Base-by-base conservation (phyloP, 2,888 invertebrate species). In the Apamea epomidion region DNA sequence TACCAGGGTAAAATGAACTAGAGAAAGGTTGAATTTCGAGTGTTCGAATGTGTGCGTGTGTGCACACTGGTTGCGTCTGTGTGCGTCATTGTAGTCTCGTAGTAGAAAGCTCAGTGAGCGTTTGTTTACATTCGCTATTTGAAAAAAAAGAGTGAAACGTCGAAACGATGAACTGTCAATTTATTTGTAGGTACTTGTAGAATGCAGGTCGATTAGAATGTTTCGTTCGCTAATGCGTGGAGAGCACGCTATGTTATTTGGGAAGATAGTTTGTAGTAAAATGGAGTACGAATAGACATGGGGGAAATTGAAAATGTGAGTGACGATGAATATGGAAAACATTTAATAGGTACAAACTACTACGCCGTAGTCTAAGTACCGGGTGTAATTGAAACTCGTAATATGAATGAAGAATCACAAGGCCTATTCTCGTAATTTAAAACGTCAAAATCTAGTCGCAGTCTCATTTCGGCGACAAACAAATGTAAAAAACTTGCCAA, bases 1-100 rank as follows among this genome's bases (percentile, higher is more conserved):
- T 96, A 96, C 96, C 94, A 96, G 96, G 96, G 90, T 93, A 94
- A 92, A 93, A 97, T 94, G 90, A 94, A 90, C 92, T 92, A 94
- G 95, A 95, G 95, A 95, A 95, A 96, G 95, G 96, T 95, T 85
- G 91, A 89, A 88, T 92, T 93, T 93, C 83, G 90, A 88, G 81
- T 85, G 81, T 89, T 81, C 70, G 64, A 80, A 81, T 88, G 87
- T 90, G 90, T 87, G 91, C 74, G 80, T 78, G 87, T 73, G 84
- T 74, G 78, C 86, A 92, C 92, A 94, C 92, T 80, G 92, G 94
- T 93, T 92, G 90, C 91, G 84, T 84, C 83, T 82, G 88, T 89
- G 89, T 88, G 89, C 76, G 83, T 74, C 86, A 86, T 88, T 89
- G 89, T 89, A 78, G 80, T 83, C 88, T 71, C 86, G 88, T 90